These are phyloP conservation scores for Lithodes maja DNA, from an alignment of 2,888 invertebrate genomes.

Conservation along the genomic window DNA sequence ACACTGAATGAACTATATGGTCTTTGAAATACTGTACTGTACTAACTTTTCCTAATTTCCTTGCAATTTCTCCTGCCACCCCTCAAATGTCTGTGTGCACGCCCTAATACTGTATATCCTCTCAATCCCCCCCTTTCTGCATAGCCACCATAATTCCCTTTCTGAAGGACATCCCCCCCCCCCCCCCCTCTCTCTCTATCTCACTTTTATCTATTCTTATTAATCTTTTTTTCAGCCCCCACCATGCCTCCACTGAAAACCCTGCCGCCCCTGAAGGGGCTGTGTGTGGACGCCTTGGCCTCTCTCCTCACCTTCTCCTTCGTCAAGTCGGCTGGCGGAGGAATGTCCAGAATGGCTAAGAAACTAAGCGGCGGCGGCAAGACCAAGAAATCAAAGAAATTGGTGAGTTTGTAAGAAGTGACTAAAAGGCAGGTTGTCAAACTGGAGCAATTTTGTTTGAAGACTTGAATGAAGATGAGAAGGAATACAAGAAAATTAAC, in stretches of 20 bases:
- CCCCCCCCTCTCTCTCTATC: not conserved
- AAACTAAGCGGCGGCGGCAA: not conserved
- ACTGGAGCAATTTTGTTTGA: too few species aligned
- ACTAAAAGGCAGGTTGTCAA: too few species aligned
- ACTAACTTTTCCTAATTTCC: too few species aligned
- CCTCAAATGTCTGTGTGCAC: too few species aligned
- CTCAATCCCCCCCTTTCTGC: too few species aligned
- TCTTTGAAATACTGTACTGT: too few species aligned
- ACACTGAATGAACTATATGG: too few species aligned
- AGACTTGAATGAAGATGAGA: too few species aligned
- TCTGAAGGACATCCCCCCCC: not conserved
- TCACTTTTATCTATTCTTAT: not conserved
- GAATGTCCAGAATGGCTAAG: constrained; percentile 13
- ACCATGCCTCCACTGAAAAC: constrained; percentile 46
- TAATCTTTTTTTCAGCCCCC: not conserved
- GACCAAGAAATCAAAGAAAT: constrained; percentile 13
- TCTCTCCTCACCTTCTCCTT: constrained; percentile 10
- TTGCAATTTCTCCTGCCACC: too few species aligned
- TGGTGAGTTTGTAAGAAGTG: not conserved
- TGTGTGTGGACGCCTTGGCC: constrained; percentile 23
- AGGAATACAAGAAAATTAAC: too few species aligned
- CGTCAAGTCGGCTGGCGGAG: constrained; percentile 37
- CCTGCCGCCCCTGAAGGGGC: constrained; percentile 16
- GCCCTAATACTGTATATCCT: too few species aligned
- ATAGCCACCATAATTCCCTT: too few species aligned